Evolutionary conservation across 2,888 invertebrate genomes (phyloP).

Genomic region (Iselma pallidipennis): DNA sequence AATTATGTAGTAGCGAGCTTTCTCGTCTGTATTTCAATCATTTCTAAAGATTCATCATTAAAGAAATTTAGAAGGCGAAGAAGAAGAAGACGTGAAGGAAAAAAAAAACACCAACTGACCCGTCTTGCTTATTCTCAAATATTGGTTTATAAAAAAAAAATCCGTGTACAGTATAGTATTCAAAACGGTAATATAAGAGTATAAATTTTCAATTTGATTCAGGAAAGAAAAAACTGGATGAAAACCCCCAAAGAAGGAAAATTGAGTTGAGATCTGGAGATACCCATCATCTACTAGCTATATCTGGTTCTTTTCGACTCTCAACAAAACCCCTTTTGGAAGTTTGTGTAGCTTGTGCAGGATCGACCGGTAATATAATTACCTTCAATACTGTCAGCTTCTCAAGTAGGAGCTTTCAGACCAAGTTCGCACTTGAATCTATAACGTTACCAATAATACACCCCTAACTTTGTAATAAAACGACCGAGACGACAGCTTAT

Average conservation of each 20-base stretch:
- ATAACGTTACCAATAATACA: constrained; percentile 50
- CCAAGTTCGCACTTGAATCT: constrained; percentile 50
- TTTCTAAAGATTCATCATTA: constrained; percentile 10
- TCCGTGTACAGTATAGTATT: too few species aligned
- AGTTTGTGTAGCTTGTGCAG: constrained; percentile 39
- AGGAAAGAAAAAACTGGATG: constrained; percentile 31
- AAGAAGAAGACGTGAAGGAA: too few species aligned
- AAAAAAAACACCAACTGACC: too few species aligned
- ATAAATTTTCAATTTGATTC: constrained; percentile 44
- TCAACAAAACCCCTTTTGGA: too few species aligned
- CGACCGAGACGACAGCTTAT: constrained; percentile 9
- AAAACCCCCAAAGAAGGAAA: constrained; percentile 35
- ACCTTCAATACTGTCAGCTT: constrained; percentile 46
- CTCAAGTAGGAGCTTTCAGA: constrained; percentile 49
- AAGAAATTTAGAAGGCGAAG: neutral
- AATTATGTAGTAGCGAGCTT: constrained; percentile 33
- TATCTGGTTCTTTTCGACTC: too few species aligned
- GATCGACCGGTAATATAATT: constrained; percentile 50
- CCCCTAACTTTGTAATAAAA: constrained; percentile 38
- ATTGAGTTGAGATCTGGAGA: constrained; percentile 33
- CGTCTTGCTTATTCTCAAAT: too few species aligned
- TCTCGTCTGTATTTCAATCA: constrained; percentile 27
- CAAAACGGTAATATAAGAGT: too few species aligned
- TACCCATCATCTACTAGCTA: too few species aligned
- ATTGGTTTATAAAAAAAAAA: too few species aligned